Evolutionary conservation across 2,797 vertebrate genomes (phyloP).

Genomic region (Carduelis carduelis): DNA sequence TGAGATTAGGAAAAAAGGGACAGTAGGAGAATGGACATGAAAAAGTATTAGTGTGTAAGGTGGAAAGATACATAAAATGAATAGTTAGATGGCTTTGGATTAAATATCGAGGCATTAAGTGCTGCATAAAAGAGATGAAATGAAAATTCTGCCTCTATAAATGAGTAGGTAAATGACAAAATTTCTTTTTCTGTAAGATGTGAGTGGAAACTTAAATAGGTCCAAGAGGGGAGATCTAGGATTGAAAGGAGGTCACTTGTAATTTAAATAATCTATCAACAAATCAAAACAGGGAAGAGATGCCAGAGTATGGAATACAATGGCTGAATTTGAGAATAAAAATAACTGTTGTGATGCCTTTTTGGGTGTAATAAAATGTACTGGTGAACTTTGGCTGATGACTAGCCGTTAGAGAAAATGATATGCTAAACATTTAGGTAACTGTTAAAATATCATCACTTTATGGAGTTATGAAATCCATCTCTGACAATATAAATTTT

Average conservation of each 20-base stretch:
- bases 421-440: background rate
- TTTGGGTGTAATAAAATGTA: background rate
- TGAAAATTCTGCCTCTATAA: background rate
- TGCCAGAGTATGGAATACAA: background rate
- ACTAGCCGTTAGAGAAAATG: background rate
- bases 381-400: background rate
- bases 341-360: background rate
- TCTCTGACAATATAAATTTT: background rate
- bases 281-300: background rate
- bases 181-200: background rate
- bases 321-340: background rate
- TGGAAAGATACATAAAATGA: background rate
- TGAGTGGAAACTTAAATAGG: background rate
- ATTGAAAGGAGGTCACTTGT: background rate
- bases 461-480: background rate
- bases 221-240: background rate
- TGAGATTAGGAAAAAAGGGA: background rate
- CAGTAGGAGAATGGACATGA: background rate
- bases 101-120: background rate
- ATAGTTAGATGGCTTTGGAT: background rate
- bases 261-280: background rate
- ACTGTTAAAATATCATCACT: background rate
- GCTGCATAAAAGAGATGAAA: background rate
- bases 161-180: background rate
- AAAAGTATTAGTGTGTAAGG: background rate